Base-by-base conservation (phyloP, 2,113 vertebrate genomes). In the Ophiodon elongatus region DNA sequence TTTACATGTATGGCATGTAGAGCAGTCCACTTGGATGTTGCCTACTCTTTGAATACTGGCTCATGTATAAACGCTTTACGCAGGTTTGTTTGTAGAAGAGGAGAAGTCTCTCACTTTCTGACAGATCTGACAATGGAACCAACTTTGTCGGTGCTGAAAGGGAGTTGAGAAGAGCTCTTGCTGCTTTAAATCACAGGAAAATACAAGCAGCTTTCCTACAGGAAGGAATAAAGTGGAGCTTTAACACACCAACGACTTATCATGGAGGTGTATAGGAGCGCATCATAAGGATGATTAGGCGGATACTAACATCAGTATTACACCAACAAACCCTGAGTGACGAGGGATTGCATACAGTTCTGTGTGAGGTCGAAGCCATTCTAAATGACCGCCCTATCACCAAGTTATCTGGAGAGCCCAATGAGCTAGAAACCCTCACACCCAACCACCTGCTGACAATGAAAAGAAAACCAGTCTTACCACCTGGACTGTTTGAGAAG, bases 81-180 rank as follows among this genome's bases (percentile, higher is more conserved):
- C 62, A 64, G 62, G 17, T 64, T 64, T 64, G 62, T 11, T 37
- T 37, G 62, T 14, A 64, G 62, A 37, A 21, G 62, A 23, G 62
- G 62, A 23, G 33, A 37, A 21, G 62, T 37, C 21, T n/a, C 4
- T 23, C 33, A 37, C 9, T 6, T 64, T n/a, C n/a, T n/a, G n/a
- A n/a, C 6, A 6, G 21, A 0, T 64, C 33, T 2, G 21, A 66
- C 37, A 66, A 47, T 68, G 15, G 3, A 47, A 47, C 3, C n/a
- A 68, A 68, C 25, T 47, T 68, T 8, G 9, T 31, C 47, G 25
- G 25, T 8, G 25, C 41, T 5, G 41, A 68, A 19, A 68, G 65
- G 41, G n/a, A 45, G 25, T 29, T 68, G 37, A 66, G n/a, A 1
- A 25, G 29, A 21, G 65, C 15, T 27, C 65, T 68, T 29, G 25